A percentile compares a stretch with the other conserved stretches of the same genome.
Conservation (phyloP, 1,140 invertebrate genomes). For the Drosophila sucinea region DNA sequence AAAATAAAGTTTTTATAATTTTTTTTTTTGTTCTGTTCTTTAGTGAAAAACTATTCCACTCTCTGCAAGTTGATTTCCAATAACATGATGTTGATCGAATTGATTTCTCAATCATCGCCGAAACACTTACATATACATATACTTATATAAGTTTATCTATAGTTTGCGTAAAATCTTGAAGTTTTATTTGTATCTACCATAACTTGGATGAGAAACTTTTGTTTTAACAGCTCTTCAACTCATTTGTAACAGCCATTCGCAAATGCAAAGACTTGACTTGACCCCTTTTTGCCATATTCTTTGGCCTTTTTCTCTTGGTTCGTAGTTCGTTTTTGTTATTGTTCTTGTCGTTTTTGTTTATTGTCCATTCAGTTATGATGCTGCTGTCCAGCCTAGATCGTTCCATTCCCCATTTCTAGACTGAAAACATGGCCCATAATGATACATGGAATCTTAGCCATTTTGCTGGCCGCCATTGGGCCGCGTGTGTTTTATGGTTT, state of each 20-base stretch:
- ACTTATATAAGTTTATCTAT: not conserved
- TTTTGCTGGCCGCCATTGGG: slow-evolving; percentile 55
- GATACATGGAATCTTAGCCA: slow-evolving; percentile 68
- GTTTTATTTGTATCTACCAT: slow-evolving; percentile 4
- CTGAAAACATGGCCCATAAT: slow-evolving; percentile 56
- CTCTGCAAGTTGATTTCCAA: not conserved
- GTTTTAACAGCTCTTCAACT: slow-evolving; percentile 20
- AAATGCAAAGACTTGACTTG: slow-evolving; percentile 16
- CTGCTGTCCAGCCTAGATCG: slow-evolving; percentile 1
- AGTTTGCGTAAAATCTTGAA: slow-evolving; percentile 11
- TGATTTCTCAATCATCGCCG: not conserved
- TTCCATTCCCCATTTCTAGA: not conserved
- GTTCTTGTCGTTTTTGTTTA: slow-evolving; percentile 15
- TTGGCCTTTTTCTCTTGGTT: not conserved
- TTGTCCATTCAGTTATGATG: slow-evolving; percentile 5
- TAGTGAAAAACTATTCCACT: not conserved
- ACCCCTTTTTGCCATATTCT: slow-evolving; percentile 10
- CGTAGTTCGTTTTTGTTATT: slow-evolving; percentile 1
- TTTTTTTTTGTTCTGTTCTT: not conserved
- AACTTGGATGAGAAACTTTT: slow-evolving; percentile 3
- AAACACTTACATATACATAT: not conserved
- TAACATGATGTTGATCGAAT: not conserved
- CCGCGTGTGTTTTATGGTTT: slow-evolving; percentile 78
- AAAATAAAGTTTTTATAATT: not conserved
- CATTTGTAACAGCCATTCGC: slow-evolving; percentile 18